Base-by-base conservation (phyloP, 64 coral and sea anemone genomes). In the Montipora cactus region DNA sequence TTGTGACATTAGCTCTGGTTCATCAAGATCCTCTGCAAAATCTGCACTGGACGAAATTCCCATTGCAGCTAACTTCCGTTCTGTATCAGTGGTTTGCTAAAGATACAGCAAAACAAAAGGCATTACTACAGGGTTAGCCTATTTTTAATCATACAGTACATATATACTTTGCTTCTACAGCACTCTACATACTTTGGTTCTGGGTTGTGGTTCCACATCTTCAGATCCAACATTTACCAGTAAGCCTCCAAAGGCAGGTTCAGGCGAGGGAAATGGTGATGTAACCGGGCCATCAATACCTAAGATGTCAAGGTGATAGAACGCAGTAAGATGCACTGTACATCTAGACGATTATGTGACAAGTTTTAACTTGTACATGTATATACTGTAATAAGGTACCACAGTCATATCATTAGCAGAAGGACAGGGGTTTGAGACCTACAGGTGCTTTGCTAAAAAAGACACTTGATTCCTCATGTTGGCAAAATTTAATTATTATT, bases 11-110 rank as follows among this genome's bases (percentile, higher is more conserved):
- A 84, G 91, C 67, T 95, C 91, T 20, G 94, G 82, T 74, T 98
- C 97, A 76, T 93, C 94, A 46, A 95, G 67, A 86, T 94, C 93
- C 62, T 94, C 82, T 70, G 88, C 93, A 78, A 94, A 98, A 89
- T 98, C 97, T 76, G 95, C 97, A 89, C 97, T 98, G 8, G 97
- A 88, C 49, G 95, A 93, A 72, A 98, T 75, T n/a, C 97, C 97
- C 97, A 98, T 98, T 59, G 97, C 97, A 45, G 97, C 95, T 66
- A 99, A 90, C 53, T 99, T 99, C 11, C 92, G 91, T 19, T 99
- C 97, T 59, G 97, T 97, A 74, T 97, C 95, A 4, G 95, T 97
- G 16, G 95, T 97, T 88, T 97, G 95, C 88, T 97, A 45, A 46
- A 10, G 3, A 37, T 11, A 15, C 19, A 23, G 20, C 8, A 23